Evolutionary conservation across 2,888 invertebrate species (phyloP).

Genomic region (Anoncus sp.): DNA sequence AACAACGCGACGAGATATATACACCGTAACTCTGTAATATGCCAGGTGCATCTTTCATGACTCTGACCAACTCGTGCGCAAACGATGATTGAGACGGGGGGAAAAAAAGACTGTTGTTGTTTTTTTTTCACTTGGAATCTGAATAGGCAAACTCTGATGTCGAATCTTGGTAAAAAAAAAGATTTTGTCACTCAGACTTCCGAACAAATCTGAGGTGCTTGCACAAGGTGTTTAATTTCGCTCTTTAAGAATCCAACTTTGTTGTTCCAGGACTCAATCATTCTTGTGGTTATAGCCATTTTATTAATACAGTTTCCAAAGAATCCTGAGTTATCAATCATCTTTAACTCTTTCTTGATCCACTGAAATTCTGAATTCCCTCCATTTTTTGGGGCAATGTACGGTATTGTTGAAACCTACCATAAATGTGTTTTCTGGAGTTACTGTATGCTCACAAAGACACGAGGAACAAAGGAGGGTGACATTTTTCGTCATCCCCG

Average conservation of each 20-base stretch:
- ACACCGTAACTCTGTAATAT: background rate
- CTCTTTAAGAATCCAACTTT: too few species aligned
- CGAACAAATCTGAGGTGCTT: background rate
- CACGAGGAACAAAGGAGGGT: constrained; percentile 11
- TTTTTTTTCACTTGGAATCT: background rate
- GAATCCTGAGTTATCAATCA: too few species aligned
- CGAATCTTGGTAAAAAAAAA: too few species aligned
- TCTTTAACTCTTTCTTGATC: background rate
- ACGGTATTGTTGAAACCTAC: background rate
- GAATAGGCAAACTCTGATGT: background rate
- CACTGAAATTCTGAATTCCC: background rate
- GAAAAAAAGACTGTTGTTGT: background rate
- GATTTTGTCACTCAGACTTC: background rate
- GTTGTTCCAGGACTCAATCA: too few species aligned
- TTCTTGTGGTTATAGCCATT: too few species aligned
- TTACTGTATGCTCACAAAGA: background rate
- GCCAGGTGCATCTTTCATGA: constrained; percentile 45
- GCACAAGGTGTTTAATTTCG: too few species aligned
- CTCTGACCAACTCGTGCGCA: constrained; percentile 7
- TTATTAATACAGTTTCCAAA: too few species aligned
- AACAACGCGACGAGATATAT: background rate
- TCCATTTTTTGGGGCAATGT: background rate
- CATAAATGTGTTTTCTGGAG: background rate
- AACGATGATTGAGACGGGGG: constrained; percentile 30
- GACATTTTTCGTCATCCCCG: constrained; percentile 1